Evolutionary conservation across 2,797 vertebrate species (phyloP).

Genomic region (Hypotaenidia philippensis): DNA sequence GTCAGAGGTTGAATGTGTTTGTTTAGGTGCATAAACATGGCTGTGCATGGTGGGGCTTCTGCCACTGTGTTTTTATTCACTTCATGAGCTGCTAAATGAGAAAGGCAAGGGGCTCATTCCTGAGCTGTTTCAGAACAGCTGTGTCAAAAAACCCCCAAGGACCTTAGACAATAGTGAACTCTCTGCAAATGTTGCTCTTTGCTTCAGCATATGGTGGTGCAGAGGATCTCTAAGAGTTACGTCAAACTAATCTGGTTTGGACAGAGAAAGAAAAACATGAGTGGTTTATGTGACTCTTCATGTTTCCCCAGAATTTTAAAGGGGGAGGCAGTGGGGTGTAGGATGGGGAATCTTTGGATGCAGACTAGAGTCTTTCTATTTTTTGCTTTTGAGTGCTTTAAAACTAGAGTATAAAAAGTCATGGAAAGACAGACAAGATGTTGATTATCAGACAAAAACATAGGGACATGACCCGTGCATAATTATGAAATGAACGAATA

Average conservation of each 20-base stretch:
- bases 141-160: not conserved
- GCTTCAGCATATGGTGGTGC: not conserved
- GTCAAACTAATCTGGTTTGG: not conserved
- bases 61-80: conserved; percentile 16
- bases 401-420: not conserved
- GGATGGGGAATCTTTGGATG: not conserved
- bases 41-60: not conserved
- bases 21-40: conserved; percentile 53
- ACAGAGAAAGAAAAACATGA: not conserved
- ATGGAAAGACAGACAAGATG: not conserved
- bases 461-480: not conserved
- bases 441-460: not conserved
- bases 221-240: not conserved
- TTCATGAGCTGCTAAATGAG: conserved; percentile 24
- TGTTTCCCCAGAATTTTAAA: not conserved
- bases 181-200: not conserved
- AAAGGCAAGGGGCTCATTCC: not conserved
- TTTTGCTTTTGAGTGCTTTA: not conserved
- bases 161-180: not conserved
- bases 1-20: conserved; percentile 53
- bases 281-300: not conserved
- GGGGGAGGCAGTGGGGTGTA: too few relatives aligned
- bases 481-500: not conserved
- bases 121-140: conserved; percentile 20
- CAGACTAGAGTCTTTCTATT: not conserved